Evolutionary conservation across 2,888 invertebrate genomes (phyloP), one percentile per base, ranked within the genome.

Genomic region (Archips crataeganus): DNA sequence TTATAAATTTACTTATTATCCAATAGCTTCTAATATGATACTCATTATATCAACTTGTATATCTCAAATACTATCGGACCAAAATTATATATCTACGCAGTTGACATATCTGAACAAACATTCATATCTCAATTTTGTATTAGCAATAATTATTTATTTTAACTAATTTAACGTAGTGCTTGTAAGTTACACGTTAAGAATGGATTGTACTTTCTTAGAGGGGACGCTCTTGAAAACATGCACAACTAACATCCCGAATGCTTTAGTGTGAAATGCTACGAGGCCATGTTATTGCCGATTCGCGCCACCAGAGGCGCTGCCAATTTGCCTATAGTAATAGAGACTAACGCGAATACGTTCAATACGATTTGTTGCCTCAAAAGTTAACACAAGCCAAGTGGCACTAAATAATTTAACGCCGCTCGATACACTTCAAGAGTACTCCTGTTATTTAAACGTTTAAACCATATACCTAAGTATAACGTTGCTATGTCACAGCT

Each of bases 21-120:
- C n/a, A 39, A 65, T 65, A 65, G 63, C 73, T 64, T 60, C 42
- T 36, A 65, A 64, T 70, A 73, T 49, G 36, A 42, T 57, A 42
- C 39, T 51, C 67, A 62, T 13, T 72, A 54, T 71, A 64, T 65
- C 36, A 42, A 64, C 51, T 69, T 70, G 49, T 65, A 62, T 69
- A 67, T 69, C 69, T 64, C 42, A 74, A 68, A 62, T 80, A 79
- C 79, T 81, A 87, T 91, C 80, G 93, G 93, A 93, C 93, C 93
- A 93, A 93, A 86, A 85, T 77, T 82, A 83, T 83, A 86, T 86
- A 85, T 85, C 83, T 87, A 85, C 74, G 83, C 87, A 86, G 88
- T 87, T 88, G 85, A 88, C 93, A 93, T 93, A 93, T 93, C 93
- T 92, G 86, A 85, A 87, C 82, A 82, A 80, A 80, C 80, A 84